Evolutionary conservation across 2,797 vertebrate species (phyloP).

Genomic region (Uromys caudimaculatus): DNA sequence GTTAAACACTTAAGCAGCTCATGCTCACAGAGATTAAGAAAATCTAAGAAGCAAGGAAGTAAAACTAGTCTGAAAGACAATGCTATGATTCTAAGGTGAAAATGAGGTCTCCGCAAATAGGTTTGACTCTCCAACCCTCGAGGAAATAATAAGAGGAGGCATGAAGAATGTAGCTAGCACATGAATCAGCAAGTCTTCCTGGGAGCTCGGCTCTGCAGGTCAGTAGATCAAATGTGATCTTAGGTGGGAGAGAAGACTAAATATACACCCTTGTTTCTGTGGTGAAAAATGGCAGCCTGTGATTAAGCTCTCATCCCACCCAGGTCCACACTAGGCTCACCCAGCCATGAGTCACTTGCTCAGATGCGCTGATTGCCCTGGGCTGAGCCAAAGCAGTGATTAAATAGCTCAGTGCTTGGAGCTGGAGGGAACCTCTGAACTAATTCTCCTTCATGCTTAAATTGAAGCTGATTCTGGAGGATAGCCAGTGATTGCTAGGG

Average conservation of each 20-base stretch:
- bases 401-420: constrained; percentile 72
- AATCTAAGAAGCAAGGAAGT: background rate
- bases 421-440: constrained; percentile 61
- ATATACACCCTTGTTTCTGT: constrained; percentile 7
- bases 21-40: constrained; percentile 4
- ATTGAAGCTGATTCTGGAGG: constrained; percentile 69
- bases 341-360: constrained; percentile 69
- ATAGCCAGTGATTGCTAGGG: constrained; percentile 66
- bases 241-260: constrained; percentile 25
- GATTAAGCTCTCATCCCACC: constrained; percentile 61
- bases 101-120: background rate
- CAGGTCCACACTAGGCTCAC: background rate
- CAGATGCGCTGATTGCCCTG: constrained; percentile 47
- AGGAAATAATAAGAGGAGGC: background rate
- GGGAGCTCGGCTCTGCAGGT: constrained; percentile 53
- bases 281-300: constrained; percentile 36
- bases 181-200: constrained; percentile 31
- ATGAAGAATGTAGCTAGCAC: background rate
- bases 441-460: constrained; percentile 78
- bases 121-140: background rate
- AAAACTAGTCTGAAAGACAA: background rate
- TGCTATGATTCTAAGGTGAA: constrained; percentile 5
- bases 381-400: constrained; percentile 65
- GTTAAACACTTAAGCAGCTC: background rate
- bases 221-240: constrained; percentile 67